phyloP scores from a whole-genome alignment of 2,888 invertebrate genomes.

The Agrilus cyanescens region DNA sequence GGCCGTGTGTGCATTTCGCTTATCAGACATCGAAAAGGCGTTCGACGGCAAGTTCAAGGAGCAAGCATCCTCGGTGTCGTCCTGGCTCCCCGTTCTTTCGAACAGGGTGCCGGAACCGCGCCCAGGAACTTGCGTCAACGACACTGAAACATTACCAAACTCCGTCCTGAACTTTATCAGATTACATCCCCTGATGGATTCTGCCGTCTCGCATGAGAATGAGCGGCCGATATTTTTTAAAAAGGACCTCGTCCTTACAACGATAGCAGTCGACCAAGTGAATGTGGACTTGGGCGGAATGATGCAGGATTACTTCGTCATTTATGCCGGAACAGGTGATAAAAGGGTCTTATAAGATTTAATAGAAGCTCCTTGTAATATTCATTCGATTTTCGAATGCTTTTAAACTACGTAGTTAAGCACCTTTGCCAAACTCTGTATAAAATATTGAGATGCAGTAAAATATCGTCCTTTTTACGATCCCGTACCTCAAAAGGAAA shows the following conservation, averaged over 20 bases:
- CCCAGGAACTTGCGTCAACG: conserved; percentile 90
- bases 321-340: conserved; percentile 83
- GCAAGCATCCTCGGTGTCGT: conserved; percentile 82
- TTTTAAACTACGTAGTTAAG: neutral
- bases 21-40: conserved; percentile 78
- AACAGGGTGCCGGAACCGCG: conserved; percentile 85
- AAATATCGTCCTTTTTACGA: too few relatives aligned
- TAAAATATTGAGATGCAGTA: too few relatives aligned
- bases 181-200: conserved; percentile 95
- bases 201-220: conserved; percentile 85
- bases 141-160: conserved; percentile 82
- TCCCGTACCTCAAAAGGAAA: too few relatives aligned
- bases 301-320: conserved; percentile 71
- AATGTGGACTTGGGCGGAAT: conserved; percentile 66
- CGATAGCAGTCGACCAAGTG: conserved; percentile 80
- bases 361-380: too few relatives aligned
- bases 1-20: conserved; percentile 92
- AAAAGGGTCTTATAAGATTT: too few relatives aligned
- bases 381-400: too few relatives aligned
- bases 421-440: neutral
- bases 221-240: conserved; percentile 90
- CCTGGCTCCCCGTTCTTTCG: conserved; percentile 89
- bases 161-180: conserved; percentile 92
- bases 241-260: conserved; percentile 81
- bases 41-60: conserved; percentile 96